These are phyloP conservation scores for Amblyraja radiata DNA, from an alignment of 2,797 vertebrate species.

Conservation along the genomic window DNA sequence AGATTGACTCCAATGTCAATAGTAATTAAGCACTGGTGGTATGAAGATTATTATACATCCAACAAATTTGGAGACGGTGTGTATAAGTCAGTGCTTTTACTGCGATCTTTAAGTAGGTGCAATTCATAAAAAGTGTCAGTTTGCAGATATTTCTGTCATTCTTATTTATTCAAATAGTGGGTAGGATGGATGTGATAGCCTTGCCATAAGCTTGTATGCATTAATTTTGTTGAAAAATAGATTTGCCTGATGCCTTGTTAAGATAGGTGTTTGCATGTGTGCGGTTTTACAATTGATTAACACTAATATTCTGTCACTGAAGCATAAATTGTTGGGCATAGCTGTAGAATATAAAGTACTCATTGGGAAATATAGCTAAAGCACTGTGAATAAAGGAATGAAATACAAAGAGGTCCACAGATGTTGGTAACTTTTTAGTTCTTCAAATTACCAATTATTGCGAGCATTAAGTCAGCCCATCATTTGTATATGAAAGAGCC, in stretches of 20 bases:
- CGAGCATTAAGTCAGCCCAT: background rate
- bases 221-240: background rate
- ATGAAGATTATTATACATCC: background rate
- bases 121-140: background rate
- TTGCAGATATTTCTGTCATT: background rate
- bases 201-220: background rate
- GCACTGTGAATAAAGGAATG: background rate
- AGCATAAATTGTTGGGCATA: background rate
- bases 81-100: background rate
- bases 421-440: background rate
- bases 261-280: background rate
- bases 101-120: background rate
- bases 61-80: background rate
- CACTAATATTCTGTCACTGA: background rate
- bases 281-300: background rate
- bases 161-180: background rate
- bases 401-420: background rate
- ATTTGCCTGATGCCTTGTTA: background rate
- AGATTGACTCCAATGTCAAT: conserved; percentile 1
- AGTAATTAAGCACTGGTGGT: background rate
- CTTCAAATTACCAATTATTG: background rate
- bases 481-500: background rate
- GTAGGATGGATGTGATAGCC: background rate
- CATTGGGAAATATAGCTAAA: background rate
- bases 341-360: background rate